These are phyloP conservation scores for Centropristis striata DNA, from an alignment of 2,113 vertebrate species.

Conservation along the genomic window DNA sequence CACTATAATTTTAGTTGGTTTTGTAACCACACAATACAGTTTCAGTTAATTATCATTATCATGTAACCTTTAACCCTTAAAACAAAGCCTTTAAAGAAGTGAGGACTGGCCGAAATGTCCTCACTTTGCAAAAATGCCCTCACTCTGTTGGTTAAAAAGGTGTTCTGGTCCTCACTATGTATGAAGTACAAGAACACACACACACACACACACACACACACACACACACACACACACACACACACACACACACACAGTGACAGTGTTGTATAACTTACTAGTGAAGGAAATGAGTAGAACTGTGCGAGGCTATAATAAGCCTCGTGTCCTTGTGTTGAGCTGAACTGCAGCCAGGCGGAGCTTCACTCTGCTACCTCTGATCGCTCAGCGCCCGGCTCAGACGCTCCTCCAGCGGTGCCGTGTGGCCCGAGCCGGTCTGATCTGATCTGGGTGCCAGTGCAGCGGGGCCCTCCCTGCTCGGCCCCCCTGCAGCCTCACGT, in stretches of 20 bases:
- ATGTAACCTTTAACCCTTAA: no score
- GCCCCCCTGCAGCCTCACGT: conserved; percentile 23
- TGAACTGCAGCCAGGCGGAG: not conserved
- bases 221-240: no score
- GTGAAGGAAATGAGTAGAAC: conserved; percentile 4
- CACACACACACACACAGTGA: not conserved
- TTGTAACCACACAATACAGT: no score
- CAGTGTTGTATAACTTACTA: not conserved
- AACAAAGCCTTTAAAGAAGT: no score
- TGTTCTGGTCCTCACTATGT: no score
- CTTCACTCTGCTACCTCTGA: not conserved
- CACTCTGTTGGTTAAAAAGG: no score
- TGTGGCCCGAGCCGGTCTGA: not conserved
- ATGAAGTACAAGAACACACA: no score
- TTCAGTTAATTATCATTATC: no score
- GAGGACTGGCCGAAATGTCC: no score
- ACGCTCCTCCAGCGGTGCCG: not conserved
- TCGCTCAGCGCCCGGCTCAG: not conserved
- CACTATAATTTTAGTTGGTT: no score
- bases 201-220: no score
- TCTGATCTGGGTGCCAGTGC: not conserved
- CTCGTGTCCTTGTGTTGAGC: not conserved
- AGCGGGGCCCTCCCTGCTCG: conserved; percentile 20
- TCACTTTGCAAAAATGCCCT: no score
- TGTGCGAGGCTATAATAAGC: conserved; percentile 16